Conservation (phyloP, 2,113 vertebrate genomes). For the Phrynosoma blainvillii region DNA sequence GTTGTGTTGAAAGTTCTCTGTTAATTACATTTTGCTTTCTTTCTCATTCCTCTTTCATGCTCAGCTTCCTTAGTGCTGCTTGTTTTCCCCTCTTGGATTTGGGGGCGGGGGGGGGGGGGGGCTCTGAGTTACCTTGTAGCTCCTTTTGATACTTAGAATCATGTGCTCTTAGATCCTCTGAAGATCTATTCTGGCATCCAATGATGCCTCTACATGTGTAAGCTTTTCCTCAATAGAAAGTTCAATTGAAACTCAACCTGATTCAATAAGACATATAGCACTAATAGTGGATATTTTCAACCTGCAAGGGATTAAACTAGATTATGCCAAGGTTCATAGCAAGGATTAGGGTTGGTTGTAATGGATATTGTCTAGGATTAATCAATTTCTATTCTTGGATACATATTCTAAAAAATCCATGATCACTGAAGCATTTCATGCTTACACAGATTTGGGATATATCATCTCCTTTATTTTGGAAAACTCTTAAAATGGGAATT, state of each 20-base stretch:
- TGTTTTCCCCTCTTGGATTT: constrained; percentile 42
- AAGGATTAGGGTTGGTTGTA: constrained; percentile 61
- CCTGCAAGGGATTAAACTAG: constrained; percentile 61
- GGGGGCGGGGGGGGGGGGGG: too few species aligned
- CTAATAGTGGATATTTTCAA: constrained; percentile 60
- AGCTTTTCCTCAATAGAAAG: constrained; percentile 37
- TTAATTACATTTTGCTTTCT: neutral
- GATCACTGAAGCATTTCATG: constrained; percentile 32
- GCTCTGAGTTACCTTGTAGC: constrained; percentile 44
- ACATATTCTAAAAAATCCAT: constrained; percentile 27
- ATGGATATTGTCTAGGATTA: constrained; percentile 57
- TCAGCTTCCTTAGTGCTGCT: constrained; percentile 49
- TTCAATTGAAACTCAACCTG: constrained; percentile 64
- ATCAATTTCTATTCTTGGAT: constrained; percentile 52
- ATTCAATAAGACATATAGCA: constrained; percentile 45
- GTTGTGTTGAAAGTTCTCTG: neutral
- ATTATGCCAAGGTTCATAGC: constrained; percentile 62
- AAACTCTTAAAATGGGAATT: neutral
- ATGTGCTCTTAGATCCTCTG: constrained; percentile 37
- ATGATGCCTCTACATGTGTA: constrained; percentile 53
- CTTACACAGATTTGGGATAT: constrained; percentile 17
- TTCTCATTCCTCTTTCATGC: neutral
- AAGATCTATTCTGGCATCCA: constrained; percentile 47
- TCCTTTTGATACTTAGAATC: constrained; percentile 43
- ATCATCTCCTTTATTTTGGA: neutral